Conservation (phyloP, 2,888 invertebrate genomes). For the Agrilus biguttatus region DNA sequence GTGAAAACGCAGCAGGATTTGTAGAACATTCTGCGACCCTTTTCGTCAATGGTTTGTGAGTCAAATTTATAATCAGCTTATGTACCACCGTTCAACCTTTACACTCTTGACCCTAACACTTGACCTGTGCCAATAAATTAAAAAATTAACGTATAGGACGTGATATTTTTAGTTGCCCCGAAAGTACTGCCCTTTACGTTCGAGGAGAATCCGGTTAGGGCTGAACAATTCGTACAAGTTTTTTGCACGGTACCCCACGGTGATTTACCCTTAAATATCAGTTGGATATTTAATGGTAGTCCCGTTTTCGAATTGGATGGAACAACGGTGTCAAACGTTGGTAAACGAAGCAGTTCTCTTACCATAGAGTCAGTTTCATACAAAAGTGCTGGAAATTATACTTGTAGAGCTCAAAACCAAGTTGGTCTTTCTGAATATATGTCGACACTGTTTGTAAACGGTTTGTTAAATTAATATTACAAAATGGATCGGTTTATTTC, state of each 20-base stretch:
- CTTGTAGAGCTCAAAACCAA: slow-evolving; percentile 51
- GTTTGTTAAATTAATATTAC: slow-evolving; percentile 24
- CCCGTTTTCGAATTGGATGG: slow-evolving; percentile 12
- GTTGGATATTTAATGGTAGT: slow-evolving; percentile 41
- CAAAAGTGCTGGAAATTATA: slow-evolving; percentile 53
- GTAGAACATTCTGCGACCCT: slow-evolving; percentile 53
- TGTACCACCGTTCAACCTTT: slow-evolving; percentile 1
- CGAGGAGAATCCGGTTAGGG: slow-evolving; percentile 42
- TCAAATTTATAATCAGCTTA: slow-evolving; percentile 1
- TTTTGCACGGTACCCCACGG: slow-evolving; percentile 45
- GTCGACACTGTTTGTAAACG: slow-evolving; percentile 55
- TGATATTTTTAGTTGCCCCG: slow-evolving; percentile 39
- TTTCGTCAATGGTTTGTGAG: slow-evolving; percentile 54
- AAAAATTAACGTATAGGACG: too few relatives aligned
- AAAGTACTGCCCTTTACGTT: slow-evolving; percentile 47
- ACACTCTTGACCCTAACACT: background rate
- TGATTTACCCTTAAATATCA: slow-evolving; percentile 42
- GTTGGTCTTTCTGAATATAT: slow-evolving; percentile 54
- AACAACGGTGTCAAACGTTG: slow-evolving; percentile 11
- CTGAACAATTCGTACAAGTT: slow-evolving; percentile 42
- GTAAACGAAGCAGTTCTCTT: slow-evolving; percentile 39
- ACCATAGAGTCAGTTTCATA: slow-evolving; percentile 16
- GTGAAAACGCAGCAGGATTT: slow-evolving; percentile 57
- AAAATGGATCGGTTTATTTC: background rate
- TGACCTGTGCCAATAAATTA: too few relatives aligned